Conservation (phyloP, 2,113 vertebrate genomes). For the Australoheros scitulus region DNA sequence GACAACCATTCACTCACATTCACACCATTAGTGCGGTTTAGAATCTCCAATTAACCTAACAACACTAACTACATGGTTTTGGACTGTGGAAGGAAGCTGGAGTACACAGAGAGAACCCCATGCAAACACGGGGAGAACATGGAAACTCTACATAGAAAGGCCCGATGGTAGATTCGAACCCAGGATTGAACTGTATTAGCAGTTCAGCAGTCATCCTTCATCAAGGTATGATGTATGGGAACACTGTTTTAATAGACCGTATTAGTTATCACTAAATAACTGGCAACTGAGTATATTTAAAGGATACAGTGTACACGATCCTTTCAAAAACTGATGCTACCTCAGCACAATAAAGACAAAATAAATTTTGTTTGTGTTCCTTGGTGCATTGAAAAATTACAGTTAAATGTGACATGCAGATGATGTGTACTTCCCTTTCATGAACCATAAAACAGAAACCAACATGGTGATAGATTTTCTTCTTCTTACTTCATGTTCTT, state of each 20-base stretch:
- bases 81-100: no score
- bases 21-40: no score
- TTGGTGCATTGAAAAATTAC: background rate
- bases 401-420: background rate
- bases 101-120: no score
- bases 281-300: no score
- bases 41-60: no score
- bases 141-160: no score
- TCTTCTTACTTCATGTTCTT: background rate
- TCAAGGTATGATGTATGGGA: no score
- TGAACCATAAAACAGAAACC: background rate
- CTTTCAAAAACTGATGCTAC: background rate
- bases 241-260: background rate
- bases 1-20: no score
- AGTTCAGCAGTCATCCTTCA: background rate
- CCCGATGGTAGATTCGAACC: no score
- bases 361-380: background rate
- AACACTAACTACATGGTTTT: no score
- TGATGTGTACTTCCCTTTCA: background rate
- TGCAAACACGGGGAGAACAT: no score
- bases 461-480: background rate
- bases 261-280: background rate
- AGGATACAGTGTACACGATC: background rate
- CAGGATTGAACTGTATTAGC: no score
- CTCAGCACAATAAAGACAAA: background rate